Percentiles rank a stretch among this genome's conserved stretches.
Evolutionary conservation across 2,113 vertebrate species (phyloP).

Genomic region (Connochaetes taurinus): DNA sequence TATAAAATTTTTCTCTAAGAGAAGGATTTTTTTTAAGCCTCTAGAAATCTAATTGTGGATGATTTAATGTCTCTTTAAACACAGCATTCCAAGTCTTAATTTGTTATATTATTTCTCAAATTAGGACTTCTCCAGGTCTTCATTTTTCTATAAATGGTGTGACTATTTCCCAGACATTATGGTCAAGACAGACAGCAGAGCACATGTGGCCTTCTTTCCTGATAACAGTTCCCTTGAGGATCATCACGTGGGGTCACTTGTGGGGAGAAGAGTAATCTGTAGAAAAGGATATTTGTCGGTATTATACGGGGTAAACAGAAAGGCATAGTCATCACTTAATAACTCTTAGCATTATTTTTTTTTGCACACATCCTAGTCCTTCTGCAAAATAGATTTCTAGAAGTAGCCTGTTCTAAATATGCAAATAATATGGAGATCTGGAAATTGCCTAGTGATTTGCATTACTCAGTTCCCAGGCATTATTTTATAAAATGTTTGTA

Average conservation of each 20-base stretch:
- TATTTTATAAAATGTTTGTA: constrained; percentile 71
- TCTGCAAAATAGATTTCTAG: constrained; percentile 36
- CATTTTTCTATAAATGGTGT: not conserved
- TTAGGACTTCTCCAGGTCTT: not conserved
- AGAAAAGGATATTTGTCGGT: not conserved
- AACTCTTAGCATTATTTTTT: not conserved
- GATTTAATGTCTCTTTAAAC: not conserved
- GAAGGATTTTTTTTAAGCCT: not conserved
- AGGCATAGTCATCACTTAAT: not conserved
- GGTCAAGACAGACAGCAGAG: not conserved
- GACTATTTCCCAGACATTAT: not conserved
- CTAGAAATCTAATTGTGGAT: not conserved
- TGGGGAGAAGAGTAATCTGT: not conserved
- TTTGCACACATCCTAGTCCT: not conserved
- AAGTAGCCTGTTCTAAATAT: constrained; percentile 60
- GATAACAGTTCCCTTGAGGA: not conserved
- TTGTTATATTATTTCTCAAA: not conserved
- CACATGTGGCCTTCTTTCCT: not conserved
- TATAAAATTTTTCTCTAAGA: not conserved
- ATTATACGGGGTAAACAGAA: not conserved
- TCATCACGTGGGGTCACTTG: rapidly evolving
- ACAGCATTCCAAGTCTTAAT: not conserved
- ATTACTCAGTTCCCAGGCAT: constrained; percentile 53
- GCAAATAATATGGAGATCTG: constrained; percentile 68
- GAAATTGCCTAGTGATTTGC: constrained; percentile 66